Base-by-base conservation (phyloP, 2,888 invertebrate species). In the Drosophila macrospina region DNA sequence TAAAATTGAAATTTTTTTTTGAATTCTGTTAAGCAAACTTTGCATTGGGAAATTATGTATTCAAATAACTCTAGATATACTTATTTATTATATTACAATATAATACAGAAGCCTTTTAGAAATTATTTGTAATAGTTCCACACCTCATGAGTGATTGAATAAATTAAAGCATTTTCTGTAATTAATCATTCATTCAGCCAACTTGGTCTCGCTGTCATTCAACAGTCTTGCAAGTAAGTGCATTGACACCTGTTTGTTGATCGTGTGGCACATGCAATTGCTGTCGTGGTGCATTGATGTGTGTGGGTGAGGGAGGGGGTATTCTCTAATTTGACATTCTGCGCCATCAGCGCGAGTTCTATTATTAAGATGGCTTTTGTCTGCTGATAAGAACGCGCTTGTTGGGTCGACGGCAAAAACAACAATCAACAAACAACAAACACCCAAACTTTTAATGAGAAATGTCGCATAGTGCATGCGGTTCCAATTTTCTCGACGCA, bases 391-490 rank as follows among this genome's bases (percentile, higher is more conserved):
- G 88, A 55, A 74, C 54, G 73, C 72, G 52, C 41, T 87, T 69
- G 72, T 51, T 69, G 63, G 63, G 68, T 54, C n/a, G 41, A 59
- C n/a, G n/a, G n/a, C n/a, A n/a, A n/a, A n/a, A n/a, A n/a, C n/a
- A n/a, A n/a, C n/a, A n/a, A n/a, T n/a, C n/a, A n/a, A n/a, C n/a
- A n/a, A n/a, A n/a, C 76, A 68, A 73, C 67, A 84, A 86, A 78
- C 65, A 64, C 47, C 44, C 52, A 74, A 89, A 89, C 70, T 79
- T 87, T 87, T 89, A 89, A 89, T 84, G 85, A 78, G 70, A 86
- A 79, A 78, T 74, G 88, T 84, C 79, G 75, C 80, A 34, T 66
- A 55, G 68, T 73, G 80, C 80, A 83, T 69, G 72, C 64, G 67
- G 70, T 77, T 65, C 71, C 69, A 69, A 78, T 78, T 78, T 69